Evolutionary conservation across 2,888 invertebrate species (phyloP).

Genomic region (Drosophila seclusa): DNA sequence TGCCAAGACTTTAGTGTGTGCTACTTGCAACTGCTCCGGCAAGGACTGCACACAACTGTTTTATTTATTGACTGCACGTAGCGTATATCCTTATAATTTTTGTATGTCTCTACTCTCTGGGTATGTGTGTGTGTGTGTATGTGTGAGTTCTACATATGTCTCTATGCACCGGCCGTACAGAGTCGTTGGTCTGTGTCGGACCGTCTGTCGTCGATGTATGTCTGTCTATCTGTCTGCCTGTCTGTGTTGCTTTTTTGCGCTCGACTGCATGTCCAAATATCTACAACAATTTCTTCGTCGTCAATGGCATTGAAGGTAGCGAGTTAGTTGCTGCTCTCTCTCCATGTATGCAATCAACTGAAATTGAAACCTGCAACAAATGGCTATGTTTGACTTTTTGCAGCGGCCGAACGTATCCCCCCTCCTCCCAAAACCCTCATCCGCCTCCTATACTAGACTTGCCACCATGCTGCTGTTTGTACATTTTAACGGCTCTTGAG

Average conservation of each 20-base stretch:
- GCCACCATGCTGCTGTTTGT: conserved; percentile 46
- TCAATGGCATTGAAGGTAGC: conserved; percentile 60
- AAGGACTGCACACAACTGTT: conserved; percentile 70
- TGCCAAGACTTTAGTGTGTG: conserved; percentile 37
- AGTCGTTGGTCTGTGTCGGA: conserved; percentile 47
- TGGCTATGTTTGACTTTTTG: conserved; percentile 74
- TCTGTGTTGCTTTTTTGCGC: conserved; percentile 66
- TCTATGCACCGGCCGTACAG: conserved; percentile 44
- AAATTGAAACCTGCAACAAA: conserved; percentile 79
- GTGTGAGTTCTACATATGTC: conserved; percentile 61
- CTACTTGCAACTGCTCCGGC: conserved; percentile 28
- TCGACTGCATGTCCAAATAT: conserved; percentile 77
- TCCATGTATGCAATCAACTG: conserved; percentile 71
- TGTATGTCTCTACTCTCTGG: conserved; percentile 56
- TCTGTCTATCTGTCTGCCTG: conserved; percentile 45
- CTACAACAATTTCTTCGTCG: conserved; percentile 72
- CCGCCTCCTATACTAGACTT: not conserved
- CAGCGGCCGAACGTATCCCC: conserved; percentile 57
- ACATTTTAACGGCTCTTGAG: conserved; percentile 76
- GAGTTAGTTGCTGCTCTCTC: conserved; percentile 34
- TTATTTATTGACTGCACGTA: conserved; percentile 80
- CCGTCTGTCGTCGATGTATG: conserved; percentile 56
- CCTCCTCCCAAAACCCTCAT: too few relatives aligned
- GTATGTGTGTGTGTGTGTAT: conserved; percentile 18
- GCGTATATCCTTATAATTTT: conserved; percentile 80